These are phyloP conservation scores for Hemicrepidius hirtus DNA, from an alignment of 2,888 invertebrate species.

Conservation along the genomic window DNA sequence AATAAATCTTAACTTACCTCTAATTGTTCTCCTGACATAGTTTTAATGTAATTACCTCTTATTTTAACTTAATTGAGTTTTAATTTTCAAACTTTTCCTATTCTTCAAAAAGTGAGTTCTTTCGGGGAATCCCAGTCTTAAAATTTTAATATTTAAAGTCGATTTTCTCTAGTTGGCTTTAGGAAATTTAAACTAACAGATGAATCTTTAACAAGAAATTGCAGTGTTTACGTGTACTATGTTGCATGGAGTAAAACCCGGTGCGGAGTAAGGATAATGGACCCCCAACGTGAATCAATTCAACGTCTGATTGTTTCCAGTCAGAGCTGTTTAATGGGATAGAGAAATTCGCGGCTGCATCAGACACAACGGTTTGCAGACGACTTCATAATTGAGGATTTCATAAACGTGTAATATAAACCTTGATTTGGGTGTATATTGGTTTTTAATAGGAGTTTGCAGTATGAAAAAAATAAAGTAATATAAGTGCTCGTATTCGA, in stretches of 20 bases:
- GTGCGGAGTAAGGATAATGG: constrained; percentile 69
- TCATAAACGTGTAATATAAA: constrained; percentile 55
- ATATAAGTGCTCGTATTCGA: too few species aligned
- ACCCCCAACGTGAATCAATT: constrained; percentile 73
- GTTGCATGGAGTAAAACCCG: constrained; percentile 41
- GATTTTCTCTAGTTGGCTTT: neutral
- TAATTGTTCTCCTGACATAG: constrained; percentile 11
- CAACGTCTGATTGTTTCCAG: constrained; percentile 72
- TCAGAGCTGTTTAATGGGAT: constrained; percentile 70
- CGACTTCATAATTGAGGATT: constrained; percentile 66
- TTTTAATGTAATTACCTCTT: too few species aligned
- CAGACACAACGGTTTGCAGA: constrained; percentile 65
- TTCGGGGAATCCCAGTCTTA: too few species aligned
- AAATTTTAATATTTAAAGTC: too few species aligned
- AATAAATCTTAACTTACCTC: constrained; percentile 10
- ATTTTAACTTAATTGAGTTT: too few species aligned
- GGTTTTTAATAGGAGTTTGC: too few species aligned
- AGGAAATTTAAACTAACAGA: neutral
- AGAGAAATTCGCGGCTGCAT: constrained; percentile 65
- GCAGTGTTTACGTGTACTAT: constrained; percentile 41
- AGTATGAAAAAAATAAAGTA: too few species aligned
- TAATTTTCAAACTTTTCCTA: too few species aligned
- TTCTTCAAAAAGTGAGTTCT: too few species aligned
- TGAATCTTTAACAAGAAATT: constrained; percentile 38
- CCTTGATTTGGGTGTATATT: neutral